Percentiles rank a stretch among this genome's conserved stretches.
Conservation (phyloP, 2,113 vertebrate species). For the Callospermophilus lateralis region DNA sequence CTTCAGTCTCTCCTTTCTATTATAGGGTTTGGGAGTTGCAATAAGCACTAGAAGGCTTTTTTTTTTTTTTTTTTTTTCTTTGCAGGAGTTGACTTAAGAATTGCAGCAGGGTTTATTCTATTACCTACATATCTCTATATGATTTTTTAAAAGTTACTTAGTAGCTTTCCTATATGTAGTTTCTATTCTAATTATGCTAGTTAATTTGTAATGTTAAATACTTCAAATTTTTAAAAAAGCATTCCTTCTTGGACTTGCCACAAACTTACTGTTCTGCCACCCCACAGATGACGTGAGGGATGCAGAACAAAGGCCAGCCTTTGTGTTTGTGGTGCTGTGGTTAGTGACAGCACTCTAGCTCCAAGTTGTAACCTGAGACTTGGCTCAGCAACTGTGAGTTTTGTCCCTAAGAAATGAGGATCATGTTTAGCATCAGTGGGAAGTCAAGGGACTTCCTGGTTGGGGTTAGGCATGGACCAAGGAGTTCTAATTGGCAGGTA, state of each 20-base stretch:
- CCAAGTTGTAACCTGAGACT: not conserved
- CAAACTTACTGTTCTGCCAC: not conserved
- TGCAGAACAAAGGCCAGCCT: not conserved
- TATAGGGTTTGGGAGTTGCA: not conserved
- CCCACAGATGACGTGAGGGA: not conserved
- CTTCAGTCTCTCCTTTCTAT: not conserved
- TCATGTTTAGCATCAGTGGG: not conserved
- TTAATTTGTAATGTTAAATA: conserved; percentile 11
- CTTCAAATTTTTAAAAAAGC: not conserved
- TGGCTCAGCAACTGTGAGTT: fast-evolving
- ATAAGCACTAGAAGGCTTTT: not conserved
- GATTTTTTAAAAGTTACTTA: not conserved
- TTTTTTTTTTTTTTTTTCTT: not conserved
- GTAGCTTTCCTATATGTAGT: not conserved
- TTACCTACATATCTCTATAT: not conserved
- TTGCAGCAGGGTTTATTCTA: not conserved
- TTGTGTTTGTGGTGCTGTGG: not conserved
- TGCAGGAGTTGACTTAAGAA: not conserved
- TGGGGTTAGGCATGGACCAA: not conserved
- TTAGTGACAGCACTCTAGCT: not conserved
- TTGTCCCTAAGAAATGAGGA: not conserved
- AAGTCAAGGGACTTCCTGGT: not conserved
- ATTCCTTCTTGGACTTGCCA: not conserved
- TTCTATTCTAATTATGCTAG: conserved; percentile 6
- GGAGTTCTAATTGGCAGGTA: not conserved